phyloP scores from a whole-genome alignment of 2,797 vertebrate genomes.

The Gallirallus australis region DNA sequence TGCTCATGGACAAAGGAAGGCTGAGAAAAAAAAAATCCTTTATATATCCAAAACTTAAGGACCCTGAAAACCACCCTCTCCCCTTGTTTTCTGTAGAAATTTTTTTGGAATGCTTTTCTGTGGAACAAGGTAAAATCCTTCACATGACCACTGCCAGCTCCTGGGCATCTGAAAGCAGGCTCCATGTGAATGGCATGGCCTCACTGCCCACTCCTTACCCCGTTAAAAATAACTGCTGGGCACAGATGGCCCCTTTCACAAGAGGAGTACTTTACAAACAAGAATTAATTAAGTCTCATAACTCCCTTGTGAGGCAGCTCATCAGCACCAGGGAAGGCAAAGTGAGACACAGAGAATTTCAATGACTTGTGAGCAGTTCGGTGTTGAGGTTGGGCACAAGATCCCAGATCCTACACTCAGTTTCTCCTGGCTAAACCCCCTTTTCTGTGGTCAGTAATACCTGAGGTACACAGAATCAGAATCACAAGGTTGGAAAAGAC shows the following conservation, averaged over 20 bases:
- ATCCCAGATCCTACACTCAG: neutral
- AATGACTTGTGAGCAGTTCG: accelerated
- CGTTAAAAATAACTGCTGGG: neutral
- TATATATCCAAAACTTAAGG: neutral
- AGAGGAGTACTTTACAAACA: neutral
- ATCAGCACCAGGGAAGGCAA: neutral
- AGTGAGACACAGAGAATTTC: neutral
- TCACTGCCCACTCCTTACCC: neutral
- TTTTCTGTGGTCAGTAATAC: accelerated
- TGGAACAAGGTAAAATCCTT: neutral
- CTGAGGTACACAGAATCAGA: too few relatives aligned
- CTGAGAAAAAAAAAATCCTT: neutral
- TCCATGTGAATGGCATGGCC: accelerated
- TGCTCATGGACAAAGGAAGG: neutral
- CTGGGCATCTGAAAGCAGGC: accelerated
- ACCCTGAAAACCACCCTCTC: neutral
- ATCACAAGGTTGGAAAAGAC: too few relatives aligned
- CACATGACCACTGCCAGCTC: neutral
- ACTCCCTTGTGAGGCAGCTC: constrained; percentile 26
- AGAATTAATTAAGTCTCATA: constrained; percentile 51
- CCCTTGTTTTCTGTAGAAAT: neutral
- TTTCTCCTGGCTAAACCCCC: neutral
- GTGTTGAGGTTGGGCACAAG: accelerated
- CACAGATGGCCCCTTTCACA: neutral
- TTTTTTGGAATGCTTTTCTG: neutral